Conservation (phyloP, 2,888 invertebrate species). For the Apocheima hispidaria region DNA sequence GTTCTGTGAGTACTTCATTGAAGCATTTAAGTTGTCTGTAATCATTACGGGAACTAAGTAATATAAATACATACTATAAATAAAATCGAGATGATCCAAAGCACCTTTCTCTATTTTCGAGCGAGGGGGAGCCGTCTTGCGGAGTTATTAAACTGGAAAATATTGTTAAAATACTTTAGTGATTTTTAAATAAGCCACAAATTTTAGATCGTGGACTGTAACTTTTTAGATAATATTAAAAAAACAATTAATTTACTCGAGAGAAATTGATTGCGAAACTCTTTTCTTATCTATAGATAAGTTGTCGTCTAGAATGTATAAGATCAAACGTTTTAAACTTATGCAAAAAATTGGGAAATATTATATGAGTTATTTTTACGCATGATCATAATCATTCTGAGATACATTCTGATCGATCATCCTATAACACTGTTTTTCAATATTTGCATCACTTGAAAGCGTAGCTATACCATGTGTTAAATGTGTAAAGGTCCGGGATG, state of each 20-base stretch:
- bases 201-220: slow-evolving; percentile 1
- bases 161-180: neutral
- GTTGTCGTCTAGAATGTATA: too few species aligned
- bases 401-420: neutral
- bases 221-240: neutral
- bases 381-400: neutral
- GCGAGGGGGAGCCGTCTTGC: slow-evolving; percentile 50
- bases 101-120: slow-evolving; percentile 8
- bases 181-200: slow-evolving; percentile 7
- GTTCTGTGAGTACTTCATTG: too few species aligned
- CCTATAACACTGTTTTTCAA: neutral
- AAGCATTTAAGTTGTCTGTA: too few species aligned
- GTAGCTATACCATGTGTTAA: neutral
- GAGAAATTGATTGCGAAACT: slow-evolving; percentile 7
- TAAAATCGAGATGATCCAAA: slow-evolving; percentile 23
- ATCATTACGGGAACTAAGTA: neutral
- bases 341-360: neutral
- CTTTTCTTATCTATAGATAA: too few species aligned
- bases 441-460: neutral
- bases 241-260: neutral
- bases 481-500: neutral
- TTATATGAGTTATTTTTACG: neutral
- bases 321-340: neutral
- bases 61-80: neutral
- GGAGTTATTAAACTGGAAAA: neutral